Evolutionary conservation across 2,888 invertebrate genomes (phyloP).

Genomic region (Nemotelus nigrinus): DNA sequence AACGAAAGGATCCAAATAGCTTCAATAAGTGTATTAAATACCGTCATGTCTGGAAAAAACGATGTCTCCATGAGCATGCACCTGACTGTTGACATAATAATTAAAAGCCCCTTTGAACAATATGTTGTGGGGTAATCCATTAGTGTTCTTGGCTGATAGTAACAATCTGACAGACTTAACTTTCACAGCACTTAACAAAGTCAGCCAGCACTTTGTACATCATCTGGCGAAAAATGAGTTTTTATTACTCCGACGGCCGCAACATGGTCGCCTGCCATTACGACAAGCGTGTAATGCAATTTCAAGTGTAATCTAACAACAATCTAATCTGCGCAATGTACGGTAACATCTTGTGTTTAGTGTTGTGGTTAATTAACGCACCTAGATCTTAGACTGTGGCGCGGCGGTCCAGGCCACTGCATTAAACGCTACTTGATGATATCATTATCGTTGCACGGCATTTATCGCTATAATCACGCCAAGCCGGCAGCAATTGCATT

Average conservation of each 20-base stretch:
- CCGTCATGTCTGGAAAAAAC: too few species aligned
- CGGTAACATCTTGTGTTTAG: conserved; percentile 36
- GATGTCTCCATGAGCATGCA: neutral
- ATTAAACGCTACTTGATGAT: conserved; percentile 36
- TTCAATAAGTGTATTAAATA: too few species aligned
- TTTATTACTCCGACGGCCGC: conserved; percentile 30
- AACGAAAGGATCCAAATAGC: too few species aligned
- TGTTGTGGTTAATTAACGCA: conserved; percentile 41
- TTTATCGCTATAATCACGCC: conserved; percentile 21
- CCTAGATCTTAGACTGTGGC: conserved; percentile 16
- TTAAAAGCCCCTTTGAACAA: conserved; percentile 32
- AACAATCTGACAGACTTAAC: neutral
- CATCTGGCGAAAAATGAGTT: conserved; percentile 30
- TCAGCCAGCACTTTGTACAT: conserved; percentile 35
- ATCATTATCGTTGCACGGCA: conserved; percentile 31
- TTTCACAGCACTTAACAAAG: conserved; percentile 17
- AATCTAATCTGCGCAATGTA: conserved; percentile 38
- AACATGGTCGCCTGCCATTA: conserved; percentile 23
- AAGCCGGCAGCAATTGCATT: conserved; percentile 4
- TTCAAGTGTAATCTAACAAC: conserved; percentile 43
- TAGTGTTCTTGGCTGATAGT: conserved; percentile 8
- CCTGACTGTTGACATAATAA: conserved; percentile 39
- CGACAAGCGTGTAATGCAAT: conserved; percentile 38
- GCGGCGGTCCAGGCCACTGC: neutral
- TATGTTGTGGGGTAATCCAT: conserved; percentile 34